These are phyloP conservation scores for Chascanopsetta lugubris DNA, from an alignment of 2,113 vertebrate species.

Conservation along the genomic window DNA sequence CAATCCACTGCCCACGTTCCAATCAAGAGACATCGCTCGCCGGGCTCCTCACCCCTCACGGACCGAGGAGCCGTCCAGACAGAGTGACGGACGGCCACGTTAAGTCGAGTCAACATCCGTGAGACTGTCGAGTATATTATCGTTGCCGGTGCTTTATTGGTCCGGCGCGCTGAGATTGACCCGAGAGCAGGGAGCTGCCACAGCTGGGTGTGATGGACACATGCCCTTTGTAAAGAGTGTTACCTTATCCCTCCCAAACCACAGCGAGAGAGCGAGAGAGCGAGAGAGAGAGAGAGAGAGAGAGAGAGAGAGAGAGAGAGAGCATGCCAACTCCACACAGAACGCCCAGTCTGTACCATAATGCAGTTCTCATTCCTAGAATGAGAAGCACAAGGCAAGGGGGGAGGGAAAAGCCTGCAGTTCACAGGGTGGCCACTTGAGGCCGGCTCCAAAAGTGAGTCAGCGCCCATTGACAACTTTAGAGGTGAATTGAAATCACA, in stretches of 20 bases:
- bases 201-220: neutral
- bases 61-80: constrained; percentile 26
- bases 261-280: too few relatives aligned
- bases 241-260: neutral
- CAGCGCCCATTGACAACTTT: too few relatives aligned
- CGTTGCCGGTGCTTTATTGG: constrained; percentile 5
- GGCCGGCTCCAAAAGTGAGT: too few relatives aligned
- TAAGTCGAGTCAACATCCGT: constrained; percentile 38
- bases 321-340: neutral
- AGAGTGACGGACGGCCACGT: constrained; percentile 14
- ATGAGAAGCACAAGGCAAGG: too few relatives aligned
- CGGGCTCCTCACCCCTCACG: constrained; percentile 25
- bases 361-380: too few relatives aligned
- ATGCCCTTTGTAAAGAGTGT: neutral
- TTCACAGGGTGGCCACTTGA: too few relatives aligned
- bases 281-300: too few relatives aligned
- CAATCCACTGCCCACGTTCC: constrained; percentile 60
- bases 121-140: constrained; percentile 15
- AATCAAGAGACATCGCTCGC: constrained; percentile 51
- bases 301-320: too few relatives aligned
- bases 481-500: too few relatives aligned
- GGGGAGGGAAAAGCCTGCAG: too few relatives aligned
- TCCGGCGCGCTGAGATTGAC: neutral
- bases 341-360: too few relatives aligned
- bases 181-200: neutral